Percentiles rank a stretch among this genome's conserved stretches.
Conservation (phyloP, 1,140 invertebrate species). For the Coboldia fuscipes region DNA sequence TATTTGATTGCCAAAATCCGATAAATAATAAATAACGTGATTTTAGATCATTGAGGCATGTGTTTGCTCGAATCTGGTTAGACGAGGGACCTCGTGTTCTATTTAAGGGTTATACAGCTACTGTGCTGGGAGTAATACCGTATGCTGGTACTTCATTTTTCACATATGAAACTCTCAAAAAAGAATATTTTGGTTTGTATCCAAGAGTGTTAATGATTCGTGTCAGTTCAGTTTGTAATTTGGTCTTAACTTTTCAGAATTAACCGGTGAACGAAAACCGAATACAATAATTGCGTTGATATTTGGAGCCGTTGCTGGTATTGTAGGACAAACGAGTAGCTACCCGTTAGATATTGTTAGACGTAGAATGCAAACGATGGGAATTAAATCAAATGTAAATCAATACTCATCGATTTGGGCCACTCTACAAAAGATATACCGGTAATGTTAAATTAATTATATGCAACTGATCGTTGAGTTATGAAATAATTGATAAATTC, state of each 20-base stretch:
- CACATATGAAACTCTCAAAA: conserved; percentile 88
- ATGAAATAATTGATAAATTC: not conserved
- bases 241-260: conserved; percentile 8
- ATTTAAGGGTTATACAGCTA: conserved; percentile 76
- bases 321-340: conserved; percentile 83
- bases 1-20: conserved; percentile 1
- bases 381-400: conserved; percentile 7
- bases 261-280: conserved; percentile 20
- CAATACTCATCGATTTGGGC: conserved; percentile 13
- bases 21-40: conserved; percentile 3
- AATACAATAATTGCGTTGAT: conserved; percentile 39
- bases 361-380: conserved; percentile 19
- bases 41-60: conserved; percentile 29
- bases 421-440: conserved; percentile 16
- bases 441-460: conserved; percentile 7
- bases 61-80: conserved; percentile 62
- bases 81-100: conserved; percentile 60
- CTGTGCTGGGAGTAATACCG: conserved; percentile 83
- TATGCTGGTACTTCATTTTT: conserved; percentile 96
- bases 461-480: not conserved
- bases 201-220: not conserved
- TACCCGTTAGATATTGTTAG: conserved; percentile 46
- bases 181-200: conserved; percentile 42
- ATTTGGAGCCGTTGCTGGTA: conserved; percentile 81
- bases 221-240: not conserved